Percentiles rank a stretch among this genome's conserved stretches.
These are phyloP conservation scores for Drosophila arawakana DNA, from an alignment of 1,140 invertebrate species.

Conservation along the genomic window DNA sequence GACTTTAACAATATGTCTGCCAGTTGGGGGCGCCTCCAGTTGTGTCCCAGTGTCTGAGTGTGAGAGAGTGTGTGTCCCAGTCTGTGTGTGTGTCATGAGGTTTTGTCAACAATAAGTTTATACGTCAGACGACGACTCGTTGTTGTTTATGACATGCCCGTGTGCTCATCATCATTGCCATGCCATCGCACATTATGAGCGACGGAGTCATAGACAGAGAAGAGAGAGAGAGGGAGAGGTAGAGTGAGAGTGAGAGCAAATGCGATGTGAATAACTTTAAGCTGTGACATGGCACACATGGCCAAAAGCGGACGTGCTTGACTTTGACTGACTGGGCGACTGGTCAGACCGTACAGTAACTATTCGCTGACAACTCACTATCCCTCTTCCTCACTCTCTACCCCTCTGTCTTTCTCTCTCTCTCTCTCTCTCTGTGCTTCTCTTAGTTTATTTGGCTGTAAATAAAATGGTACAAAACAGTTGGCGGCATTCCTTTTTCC, in stretches of 20 bases:
- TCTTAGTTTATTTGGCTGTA: conserved; percentile 59
- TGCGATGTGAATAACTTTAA: conserved; percentile 74
- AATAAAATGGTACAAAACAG: conserved; percentile 57
- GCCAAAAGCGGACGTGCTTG: conserved; percentile 63
- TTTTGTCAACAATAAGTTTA: conserved; percentile 82
- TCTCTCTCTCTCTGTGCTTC: conserved; percentile 13
- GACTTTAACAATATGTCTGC: conserved; percentile 75
- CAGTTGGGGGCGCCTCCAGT: conserved; percentile 32
- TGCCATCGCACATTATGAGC: conserved; percentile 36
- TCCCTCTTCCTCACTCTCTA: conserved; percentile 1
- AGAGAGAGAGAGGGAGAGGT: conserved; percentile 12
- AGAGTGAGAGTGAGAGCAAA: background rate
- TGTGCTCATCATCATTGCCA: conserved; percentile 40
- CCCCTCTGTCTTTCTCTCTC: background rate
- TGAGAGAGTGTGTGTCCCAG: conserved; percentile 31
- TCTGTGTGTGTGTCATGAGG: conserved; percentile 64
- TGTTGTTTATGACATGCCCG: conserved; percentile 74
- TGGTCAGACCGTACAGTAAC: conserved; percentile 11
- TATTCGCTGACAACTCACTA: conserved; percentile 46
- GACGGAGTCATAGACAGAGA: background rate
- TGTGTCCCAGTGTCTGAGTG: conserved; percentile 6
- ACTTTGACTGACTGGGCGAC: conserved; percentile 65
- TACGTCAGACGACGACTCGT: conserved; percentile 69
- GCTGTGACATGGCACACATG: conserved; percentile 70
- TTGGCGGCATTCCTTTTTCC: conserved; percentile 43